A percentile compares a stretch with the other conserved stretches of the same genome.
These are phyloP conservation scores for Trichonephila clavipes DNA, from an alignment of 1,140 invertebrate genomes.

Conservation along the genomic window DNA sequence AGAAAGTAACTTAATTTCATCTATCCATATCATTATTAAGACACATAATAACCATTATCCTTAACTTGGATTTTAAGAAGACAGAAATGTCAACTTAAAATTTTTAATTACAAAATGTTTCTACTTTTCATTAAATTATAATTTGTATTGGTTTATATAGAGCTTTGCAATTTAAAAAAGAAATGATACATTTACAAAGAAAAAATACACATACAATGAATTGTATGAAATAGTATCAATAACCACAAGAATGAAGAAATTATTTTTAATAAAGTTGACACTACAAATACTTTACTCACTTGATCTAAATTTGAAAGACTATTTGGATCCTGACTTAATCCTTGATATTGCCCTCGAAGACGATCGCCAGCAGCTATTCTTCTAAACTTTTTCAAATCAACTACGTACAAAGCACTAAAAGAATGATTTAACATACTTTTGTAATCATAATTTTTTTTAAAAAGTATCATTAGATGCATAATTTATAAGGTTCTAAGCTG, in stretches of 20 bases:
- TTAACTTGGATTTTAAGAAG: no score
- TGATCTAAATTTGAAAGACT: constrained; percentile 97
- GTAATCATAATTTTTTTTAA: not conserved
- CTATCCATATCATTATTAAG: no score
- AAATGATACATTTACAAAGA: no score
- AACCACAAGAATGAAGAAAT: not conserved
- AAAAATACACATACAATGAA: not conserved
- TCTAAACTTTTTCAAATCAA: constrained; percentile 97
- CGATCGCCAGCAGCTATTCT: constrained; percentile 98
- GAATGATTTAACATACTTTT: constrained; percentile 13
- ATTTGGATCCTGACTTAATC: constrained; percentile 97
- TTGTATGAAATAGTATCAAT: not conserved
- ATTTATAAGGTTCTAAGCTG: not conserved
- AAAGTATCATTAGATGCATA: not conserved
- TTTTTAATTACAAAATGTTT: no score
- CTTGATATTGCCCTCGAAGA: constrained; percentile 97
- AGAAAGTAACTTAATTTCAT: no score
- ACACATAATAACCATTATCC: no score
- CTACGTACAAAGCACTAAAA: constrained; percentile 94
- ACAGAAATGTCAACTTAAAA: no score
- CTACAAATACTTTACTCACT: constrained; percentile 79
- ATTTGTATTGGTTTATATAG: no score
- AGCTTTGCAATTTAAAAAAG: no score
- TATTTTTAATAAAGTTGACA: not conserved
- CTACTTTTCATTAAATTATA: no score